Evolutionary conservation across 2,113 vertebrate species (phyloP), one percentile per base, ranked within the genome.

Genomic region (Crocuta crocuta): DNA sequence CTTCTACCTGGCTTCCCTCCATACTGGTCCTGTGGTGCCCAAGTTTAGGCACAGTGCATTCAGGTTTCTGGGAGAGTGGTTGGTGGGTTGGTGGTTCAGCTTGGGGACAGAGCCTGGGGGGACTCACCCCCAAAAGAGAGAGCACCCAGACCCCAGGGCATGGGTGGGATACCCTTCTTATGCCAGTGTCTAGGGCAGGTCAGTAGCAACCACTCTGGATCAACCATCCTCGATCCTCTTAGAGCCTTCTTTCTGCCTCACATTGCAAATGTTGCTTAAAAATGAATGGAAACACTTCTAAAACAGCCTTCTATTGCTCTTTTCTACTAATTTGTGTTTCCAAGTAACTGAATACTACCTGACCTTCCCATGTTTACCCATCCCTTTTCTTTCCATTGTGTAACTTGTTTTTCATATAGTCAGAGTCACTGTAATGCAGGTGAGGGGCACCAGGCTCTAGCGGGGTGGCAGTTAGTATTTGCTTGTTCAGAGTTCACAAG

Each of bases 381-480:
- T 4, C n/a, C 2, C 26, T 58, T 55, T 84, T 63, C 45, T 84
- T 74, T 58, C 33, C 15, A 4, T 1, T 24, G 5, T 65, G 15
- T 33, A 58, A 21, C 19, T 91, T 55, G 33, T 78, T 91, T 92
- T 71, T 21, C 48, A 16, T 58, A 15, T 23, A 26, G 31, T 58
- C 35, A 16, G 2, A 45, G 24, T 89, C 35, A 39, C 65, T 39
- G 2, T 43, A 15, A 53, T 45, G 17, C 35, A 50, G 5, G 39
- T 39, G 53, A 73, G 35, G 73, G 87, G 16, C 28, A 45, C 26
- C 24, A 7, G n/a, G 33, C 63, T 48, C 24, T 7, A 4, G n/a
- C 0, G 3, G 3, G 11, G 4, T 4, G 3, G 8, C 8, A 15
- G 35, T 21, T 1, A 17, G 13, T 10, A 5, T 45, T n/a, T 45